These are phyloP conservation scores for Plagodis pulveraria DNA, from an alignment of 2,888 invertebrate genomes.

Conservation along the genomic window DNA sequence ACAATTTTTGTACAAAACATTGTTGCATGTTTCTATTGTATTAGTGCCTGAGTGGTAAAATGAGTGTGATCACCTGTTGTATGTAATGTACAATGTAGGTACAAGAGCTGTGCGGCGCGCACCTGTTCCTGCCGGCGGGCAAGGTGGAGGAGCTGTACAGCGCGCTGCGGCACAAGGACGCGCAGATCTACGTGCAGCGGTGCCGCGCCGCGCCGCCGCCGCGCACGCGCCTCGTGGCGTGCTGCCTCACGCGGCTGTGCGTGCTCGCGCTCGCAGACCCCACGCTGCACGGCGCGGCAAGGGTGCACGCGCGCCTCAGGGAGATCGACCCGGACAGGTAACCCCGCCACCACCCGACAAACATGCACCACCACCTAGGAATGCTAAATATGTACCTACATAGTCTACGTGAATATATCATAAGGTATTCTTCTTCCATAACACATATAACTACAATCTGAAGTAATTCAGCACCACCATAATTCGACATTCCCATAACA, in stretches of 20 bases:
- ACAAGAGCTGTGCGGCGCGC: conserved; percentile 91
- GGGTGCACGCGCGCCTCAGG: conserved; percentile 88
- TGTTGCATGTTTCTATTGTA: too few species aligned
- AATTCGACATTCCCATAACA: too few species aligned
- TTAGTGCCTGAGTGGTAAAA: too few species aligned
- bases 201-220: conserved; percentile 86
- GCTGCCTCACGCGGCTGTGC: conserved; percentile 89
- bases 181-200: conserved; percentile 96
- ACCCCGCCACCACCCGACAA: too few species aligned
- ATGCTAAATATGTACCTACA: too few species aligned
- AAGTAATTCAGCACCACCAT: too few species aligned
- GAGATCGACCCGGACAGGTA: conserved; percentile 93
- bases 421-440: too few species aligned
- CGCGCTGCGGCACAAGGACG: conserved; percentile 94
- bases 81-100: conserved; percentile 52
- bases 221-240: conserved; percentile 91
- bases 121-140: conserved; percentile 92
- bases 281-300: conserved; percentile 92
- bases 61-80: too few species aligned
- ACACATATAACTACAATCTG: too few species aligned
- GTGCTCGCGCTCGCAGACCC: conserved; percentile 93
- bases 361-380: too few species aligned
- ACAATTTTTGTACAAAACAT: too few species aligned
- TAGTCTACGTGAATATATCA: too few species aligned
- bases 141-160: conserved; percentile 96